Conservation (phyloP, 2,888 invertebrate species). For the Cylindroiulus punctatus region DNA sequence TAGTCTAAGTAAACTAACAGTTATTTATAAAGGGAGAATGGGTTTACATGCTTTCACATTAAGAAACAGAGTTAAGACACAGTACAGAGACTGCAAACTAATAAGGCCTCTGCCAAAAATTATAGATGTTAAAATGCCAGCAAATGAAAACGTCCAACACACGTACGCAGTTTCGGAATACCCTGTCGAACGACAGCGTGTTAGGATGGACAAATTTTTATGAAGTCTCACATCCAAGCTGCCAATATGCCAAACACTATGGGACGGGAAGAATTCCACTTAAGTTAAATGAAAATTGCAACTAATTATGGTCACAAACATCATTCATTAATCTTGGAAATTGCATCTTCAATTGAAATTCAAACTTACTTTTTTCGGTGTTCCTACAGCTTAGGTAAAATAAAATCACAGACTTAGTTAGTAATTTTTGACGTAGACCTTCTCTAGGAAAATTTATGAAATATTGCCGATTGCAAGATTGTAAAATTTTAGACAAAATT, state of each 20-base stretch:
- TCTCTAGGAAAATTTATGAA: no score
- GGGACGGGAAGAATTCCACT: neutral
- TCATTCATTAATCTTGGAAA: neutral
- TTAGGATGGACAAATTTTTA: neutral
- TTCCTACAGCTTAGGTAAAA: no score
- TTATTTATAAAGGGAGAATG: neutral
- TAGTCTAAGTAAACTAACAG: neutral
- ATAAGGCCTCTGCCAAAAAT: constrained; percentile 1
- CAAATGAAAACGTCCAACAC: neutral
- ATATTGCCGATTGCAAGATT: no score
- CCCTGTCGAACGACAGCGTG: neutral
- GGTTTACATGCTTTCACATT: neutral
- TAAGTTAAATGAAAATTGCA: neutral
- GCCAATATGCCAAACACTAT: neutral
- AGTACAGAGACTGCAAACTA: constrained; percentile 1
- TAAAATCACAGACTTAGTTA: no score
- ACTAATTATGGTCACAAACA: neutral
- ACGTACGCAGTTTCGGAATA: neutral
- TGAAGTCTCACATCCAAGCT: neutral
- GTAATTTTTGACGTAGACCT: no score
- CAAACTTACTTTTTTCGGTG: no score
- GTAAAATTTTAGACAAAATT: no score
- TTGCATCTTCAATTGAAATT: no score
- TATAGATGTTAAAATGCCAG: neutral
- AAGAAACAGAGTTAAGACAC: neutral